These are phyloP conservation scores for Xestia rhomboidea DNA, from an alignment of 2,888 invertebrate genomes.

Conservation along the genomic window DNA sequence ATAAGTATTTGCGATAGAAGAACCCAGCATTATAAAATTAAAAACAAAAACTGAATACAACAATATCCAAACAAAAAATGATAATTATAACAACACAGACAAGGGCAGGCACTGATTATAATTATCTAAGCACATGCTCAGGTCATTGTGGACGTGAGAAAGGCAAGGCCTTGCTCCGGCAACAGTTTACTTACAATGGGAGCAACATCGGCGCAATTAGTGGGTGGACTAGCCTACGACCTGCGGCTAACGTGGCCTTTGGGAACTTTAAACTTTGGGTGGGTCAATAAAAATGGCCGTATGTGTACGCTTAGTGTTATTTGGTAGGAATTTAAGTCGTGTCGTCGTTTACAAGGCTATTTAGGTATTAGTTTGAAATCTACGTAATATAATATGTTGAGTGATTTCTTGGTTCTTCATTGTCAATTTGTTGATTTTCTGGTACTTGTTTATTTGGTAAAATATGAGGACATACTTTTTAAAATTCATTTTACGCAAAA, in stretches of 20 bases:
- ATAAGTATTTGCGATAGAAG: neutral
- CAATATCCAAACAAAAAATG: constrained; percentile 41
- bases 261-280: constrained; percentile 13
- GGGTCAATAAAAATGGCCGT: constrained; percentile 9
- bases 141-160: constrained; percentile 65
- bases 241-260: constrained; percentile 12
- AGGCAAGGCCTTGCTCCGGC: constrained; percentile 64
- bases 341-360: neutral
- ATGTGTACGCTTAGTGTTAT: neutral
- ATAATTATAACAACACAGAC: constrained; percentile 47
- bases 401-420: neutral
- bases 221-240: constrained; percentile 18
- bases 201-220: constrained; percentile 49
- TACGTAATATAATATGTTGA: neutral
- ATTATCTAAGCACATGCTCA: constrained; percentile 60
- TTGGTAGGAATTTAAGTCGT: neutral
- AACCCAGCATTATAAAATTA: constrained; percentile 3
- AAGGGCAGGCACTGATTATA: constrained; percentile 60
- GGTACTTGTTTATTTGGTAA: neutral
- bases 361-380: neutral
- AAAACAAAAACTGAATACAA: constrained; percentile 21
- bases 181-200: constrained; percentile 57
- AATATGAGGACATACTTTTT: neutral
- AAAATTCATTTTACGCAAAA: neutral
- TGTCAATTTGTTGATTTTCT: neutral